phyloP scores from a whole-genome alignment of 30 jellyfish, hydroid and myxozoan genomes.

The Aurelia coerulea region DNA sequence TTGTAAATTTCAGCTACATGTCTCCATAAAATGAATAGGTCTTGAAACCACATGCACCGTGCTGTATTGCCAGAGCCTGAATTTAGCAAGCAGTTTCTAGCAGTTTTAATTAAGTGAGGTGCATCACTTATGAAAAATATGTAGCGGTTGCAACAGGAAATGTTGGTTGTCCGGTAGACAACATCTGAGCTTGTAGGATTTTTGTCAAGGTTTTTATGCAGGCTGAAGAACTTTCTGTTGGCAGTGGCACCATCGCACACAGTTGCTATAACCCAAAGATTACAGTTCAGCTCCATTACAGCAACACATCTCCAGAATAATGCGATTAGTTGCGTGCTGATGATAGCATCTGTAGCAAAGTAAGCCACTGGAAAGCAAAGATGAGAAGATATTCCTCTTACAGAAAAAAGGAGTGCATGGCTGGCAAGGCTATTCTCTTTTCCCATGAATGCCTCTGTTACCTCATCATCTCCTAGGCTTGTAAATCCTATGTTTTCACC shows the following conservation, averaged over 20 bases:
- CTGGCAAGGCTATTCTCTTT: slow-evolving; percentile 14
- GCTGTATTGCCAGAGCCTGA: slow-evolving; percentile 50
- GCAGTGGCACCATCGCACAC: slow-evolving; percentile 32
- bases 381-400: slow-evolving; percentile 35
- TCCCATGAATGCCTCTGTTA: slow-evolving; percentile 16
- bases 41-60: slow-evolving; percentile 71
- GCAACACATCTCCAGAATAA: slow-evolving; percentile 39
- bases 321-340: slow-evolving; percentile 32
- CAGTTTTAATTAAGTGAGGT: slow-evolving; percentile 46
- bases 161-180: slow-evolving; percentile 23
- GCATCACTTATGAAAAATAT: slow-evolving; percentile 34
- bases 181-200: slow-evolving; percentile 33
- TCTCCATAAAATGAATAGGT: slow-evolving; percentile 51
- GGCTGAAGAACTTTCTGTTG: slow-evolving; percentile 20
- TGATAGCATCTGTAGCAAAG: slow-evolving; percentile 28
- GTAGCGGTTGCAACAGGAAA: slow-evolving; percentile 18
- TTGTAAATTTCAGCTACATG: slow-evolving; percentile 55
- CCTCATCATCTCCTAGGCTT: slow-evolving; percentile 26
- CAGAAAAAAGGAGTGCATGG: slow-evolving; percentile 39
- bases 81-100: slow-evolving; percentile 24
- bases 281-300: slow-evolving; percentile 10
- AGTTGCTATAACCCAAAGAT: slow-evolving; percentile 24
- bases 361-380: slow-evolving; percentile 29
- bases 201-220: slow-evolving; percentile 13
- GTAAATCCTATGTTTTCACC: slow-evolving; percentile 11